phyloP scores from a whole-genome alignment of 2,888 invertebrate species.

The Euproctis similis region DNA sequence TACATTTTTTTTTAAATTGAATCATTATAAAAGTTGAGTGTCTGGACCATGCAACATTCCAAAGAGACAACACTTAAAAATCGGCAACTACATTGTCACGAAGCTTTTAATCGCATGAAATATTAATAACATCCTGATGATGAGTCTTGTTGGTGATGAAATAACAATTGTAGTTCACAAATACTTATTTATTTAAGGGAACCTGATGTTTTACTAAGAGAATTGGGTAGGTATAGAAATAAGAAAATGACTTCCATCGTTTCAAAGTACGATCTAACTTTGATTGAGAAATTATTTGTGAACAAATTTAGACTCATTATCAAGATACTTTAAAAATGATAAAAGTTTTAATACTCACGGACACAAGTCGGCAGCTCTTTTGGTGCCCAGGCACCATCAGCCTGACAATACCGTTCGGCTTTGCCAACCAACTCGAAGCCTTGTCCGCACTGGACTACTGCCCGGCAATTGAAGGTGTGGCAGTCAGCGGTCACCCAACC shows the following conservation, averaged over 20 bases:
- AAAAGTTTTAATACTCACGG: conserved; percentile 80
- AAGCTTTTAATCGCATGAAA: conserved; percentile 60
- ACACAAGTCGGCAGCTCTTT: conserved; percentile 94
- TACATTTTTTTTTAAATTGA: no score
- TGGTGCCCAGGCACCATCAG: conserved; percentile 94
- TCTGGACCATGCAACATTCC: conserved; percentile 69
- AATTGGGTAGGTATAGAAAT: no score
- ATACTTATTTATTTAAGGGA: no score
- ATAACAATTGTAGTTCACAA: no score
- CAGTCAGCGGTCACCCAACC: conserved; percentile 96
- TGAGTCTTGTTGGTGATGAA: no score
- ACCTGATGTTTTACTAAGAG: no score
- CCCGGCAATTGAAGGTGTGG: conserved; percentile 93
- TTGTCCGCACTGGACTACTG: conserved; percentile 93
- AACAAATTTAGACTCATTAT: conserved; percentile 26
- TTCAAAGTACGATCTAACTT: no score
- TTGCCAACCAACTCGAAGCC: conserved; percentile 95
- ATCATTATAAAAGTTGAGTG: conserved; percentile 23
- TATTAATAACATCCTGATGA: conserved; percentile 27
- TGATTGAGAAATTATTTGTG: no score
- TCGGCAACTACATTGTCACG: conserved; percentile 76
- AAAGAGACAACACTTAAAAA: conserved; percentile 58
- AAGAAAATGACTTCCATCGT: no score
- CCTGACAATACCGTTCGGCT: conserved; percentile 89
- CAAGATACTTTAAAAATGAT: conserved; percentile 11